Conservation (phyloP, 2,888 invertebrate genomes). For the Trissonchulus sp. region DNA sequence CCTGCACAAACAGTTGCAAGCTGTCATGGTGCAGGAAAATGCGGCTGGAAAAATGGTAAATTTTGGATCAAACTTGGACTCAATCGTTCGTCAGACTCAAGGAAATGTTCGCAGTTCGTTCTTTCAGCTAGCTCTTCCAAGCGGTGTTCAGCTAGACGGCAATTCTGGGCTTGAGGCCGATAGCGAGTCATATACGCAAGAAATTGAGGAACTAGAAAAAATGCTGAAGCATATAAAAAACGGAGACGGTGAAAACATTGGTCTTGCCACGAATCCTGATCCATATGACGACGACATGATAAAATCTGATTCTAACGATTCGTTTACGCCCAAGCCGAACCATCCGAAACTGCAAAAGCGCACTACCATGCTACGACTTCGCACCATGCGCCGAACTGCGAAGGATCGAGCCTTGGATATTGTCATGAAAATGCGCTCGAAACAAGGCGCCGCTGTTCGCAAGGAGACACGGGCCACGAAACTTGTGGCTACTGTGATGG, state of each 20-base stretch:
- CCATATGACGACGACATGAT: background rate
- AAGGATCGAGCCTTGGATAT: slow-evolving; percentile 43
- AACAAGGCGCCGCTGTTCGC: slow-evolving; percentile 51
- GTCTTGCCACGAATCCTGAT: background rate
- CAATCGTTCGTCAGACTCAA: background rate
- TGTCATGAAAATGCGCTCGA: slow-evolving; percentile 42
- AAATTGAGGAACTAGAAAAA: background rate
- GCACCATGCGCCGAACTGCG: background rate
- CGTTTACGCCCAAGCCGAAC: background rate
- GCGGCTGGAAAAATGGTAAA: slow-evolving; percentile 27
- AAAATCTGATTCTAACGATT: background rate
- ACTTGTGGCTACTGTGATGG: slow-evolving; percentile 56
- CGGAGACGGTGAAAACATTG: background rate
- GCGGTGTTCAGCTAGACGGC: background rate
- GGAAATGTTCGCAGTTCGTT: background rate
- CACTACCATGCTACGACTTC: background rate
- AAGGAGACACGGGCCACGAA: slow-evolving; percentile 51
- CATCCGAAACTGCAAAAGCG: background rate
- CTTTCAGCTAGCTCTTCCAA: background rate
- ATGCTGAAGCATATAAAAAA: background rate
- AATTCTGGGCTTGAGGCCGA: background rate
- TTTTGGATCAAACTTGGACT: slow-evolving; percentile 27
- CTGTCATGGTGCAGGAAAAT: slow-evolving; percentile 46
- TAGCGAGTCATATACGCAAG: background rate
- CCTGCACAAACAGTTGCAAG: slow-evolving; percentile 50